These are phyloP conservation scores for Siderastrea radians DNA, from an alignment of 92 coral and sea anemone species.

Conservation along the genomic window DNA sequence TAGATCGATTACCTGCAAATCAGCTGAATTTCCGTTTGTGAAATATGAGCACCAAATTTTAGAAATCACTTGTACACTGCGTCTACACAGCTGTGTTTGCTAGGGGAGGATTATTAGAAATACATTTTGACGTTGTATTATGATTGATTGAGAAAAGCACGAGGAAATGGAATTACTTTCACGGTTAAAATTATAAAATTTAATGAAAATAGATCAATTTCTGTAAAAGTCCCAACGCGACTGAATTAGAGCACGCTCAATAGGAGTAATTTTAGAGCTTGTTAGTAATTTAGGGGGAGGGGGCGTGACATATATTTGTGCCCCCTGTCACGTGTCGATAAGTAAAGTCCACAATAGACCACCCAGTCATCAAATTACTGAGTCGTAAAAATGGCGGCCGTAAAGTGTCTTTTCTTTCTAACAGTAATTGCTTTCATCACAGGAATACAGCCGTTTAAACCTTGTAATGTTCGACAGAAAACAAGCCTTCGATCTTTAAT, in stretches of 20 bases:
- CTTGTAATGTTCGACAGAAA: conserved; percentile 5
- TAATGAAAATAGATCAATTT: too few relatives aligned
- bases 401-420: background rate
- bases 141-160: too few relatives aligned
- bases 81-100: conserved; percentile 12
- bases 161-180: background rate
- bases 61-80: too few relatives aligned
- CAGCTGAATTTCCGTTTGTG: too few relatives aligned
- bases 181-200: background rate
- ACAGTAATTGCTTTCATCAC: background rate
- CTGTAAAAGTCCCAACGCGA: too few relatives aligned
- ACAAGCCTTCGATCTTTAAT: conserved; percentile 9
- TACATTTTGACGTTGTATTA: background rate
- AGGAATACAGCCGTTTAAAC: background rate
- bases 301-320: background rate
- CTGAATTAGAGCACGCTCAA: too few relatives aligned
- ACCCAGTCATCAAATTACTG: background rate
- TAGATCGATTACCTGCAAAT: too few relatives aligned
- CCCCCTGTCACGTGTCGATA: conserved; percentile 41
- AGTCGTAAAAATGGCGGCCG: conserved; percentile 39
- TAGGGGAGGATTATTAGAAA: background rate
- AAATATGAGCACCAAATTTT: too few relatives aligned
- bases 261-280: too few relatives aligned
- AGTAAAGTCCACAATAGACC: conserved; percentile 12
- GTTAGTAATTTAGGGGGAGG: too few relatives aligned